Conservation (phyloP, 2,888 invertebrate species). For the Eilema caniola region DNA sequence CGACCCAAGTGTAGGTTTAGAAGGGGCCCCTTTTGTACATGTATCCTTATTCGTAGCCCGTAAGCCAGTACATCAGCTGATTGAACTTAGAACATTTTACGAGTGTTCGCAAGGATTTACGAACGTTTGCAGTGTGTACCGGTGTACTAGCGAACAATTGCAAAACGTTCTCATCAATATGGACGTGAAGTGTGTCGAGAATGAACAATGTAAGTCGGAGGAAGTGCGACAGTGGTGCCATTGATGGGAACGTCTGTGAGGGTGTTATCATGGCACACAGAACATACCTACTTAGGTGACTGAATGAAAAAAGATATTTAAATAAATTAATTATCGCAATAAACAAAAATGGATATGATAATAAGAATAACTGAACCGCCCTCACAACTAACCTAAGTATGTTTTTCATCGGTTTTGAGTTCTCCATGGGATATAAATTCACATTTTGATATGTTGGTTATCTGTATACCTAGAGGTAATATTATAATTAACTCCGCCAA, state of each 20-base stretch:
- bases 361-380: not conserved
- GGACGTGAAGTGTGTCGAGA: not conserved
- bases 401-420: too few species aligned
- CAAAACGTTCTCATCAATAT: not conserved
- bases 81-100: not conserved
- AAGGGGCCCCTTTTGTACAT: too few species aligned
- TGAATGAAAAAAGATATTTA: not conserved
- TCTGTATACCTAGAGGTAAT: too few species aligned
- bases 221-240: not conserved
- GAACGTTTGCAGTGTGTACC: not conserved
- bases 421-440: too few species aligned
- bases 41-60: too few species aligned
- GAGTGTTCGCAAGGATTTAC: not conserved
- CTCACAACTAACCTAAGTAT: too few species aligned
- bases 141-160: not conserved
- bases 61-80: too few species aligned
- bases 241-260: not conserved
- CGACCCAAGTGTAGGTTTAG: too few species aligned
- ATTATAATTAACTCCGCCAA: too few species aligned
- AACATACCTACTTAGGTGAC: not conserved
- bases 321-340: not conserved
- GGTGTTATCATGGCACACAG: not conserved
- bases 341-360: not conserved
- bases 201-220: not conserved
- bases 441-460: too few species aligned